These are phyloP conservation scores for Zalophus californianus DNA, from an alignment of 2,797 vertebrate genomes.

Conservation along the genomic window DNA sequence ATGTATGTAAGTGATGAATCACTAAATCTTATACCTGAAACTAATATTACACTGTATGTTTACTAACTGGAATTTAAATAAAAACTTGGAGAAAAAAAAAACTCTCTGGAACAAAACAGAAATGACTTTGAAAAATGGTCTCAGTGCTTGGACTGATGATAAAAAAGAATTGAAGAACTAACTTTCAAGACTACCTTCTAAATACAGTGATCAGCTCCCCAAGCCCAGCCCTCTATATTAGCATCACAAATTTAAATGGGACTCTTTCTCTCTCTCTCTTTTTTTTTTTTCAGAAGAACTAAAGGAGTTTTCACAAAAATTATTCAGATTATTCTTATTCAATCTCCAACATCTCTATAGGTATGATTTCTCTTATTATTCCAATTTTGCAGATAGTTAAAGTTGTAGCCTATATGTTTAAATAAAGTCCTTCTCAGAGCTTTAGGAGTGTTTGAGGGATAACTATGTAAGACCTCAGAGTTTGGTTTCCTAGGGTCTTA, in stretches of 20 bases:
- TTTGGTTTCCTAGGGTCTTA: not conserved
- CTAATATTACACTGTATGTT: not conserved
- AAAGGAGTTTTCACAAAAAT: not conserved
- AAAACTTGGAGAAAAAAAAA: not conserved
- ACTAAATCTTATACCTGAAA: not conserved
- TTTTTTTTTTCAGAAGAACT: not conserved
- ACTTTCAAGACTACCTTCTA: not conserved
- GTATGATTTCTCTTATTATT: not conserved
- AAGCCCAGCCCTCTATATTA: not conserved
- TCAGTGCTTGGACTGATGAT: not conserved
- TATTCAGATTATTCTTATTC: not conserved
- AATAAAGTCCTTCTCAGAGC: not conserved
- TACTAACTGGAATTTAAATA: not conserved
- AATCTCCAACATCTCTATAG: not conserved
- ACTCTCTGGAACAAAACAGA: not conserved
- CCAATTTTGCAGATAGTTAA: not conserved
- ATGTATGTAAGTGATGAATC: not conserved
- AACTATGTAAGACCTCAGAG: not conserved
- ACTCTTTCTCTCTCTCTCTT: not conserved
- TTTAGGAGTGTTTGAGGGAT: not conserved
- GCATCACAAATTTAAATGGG: not conserved
- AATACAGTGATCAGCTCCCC: not conserved
- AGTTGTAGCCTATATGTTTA: not conserved
- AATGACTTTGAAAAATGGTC: not conserved
- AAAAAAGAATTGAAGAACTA: not conserved